Evolutionary conservation across 2,797 vertebrate species (phyloP).

Genomic region (Amphiprion clarkii): DNA sequence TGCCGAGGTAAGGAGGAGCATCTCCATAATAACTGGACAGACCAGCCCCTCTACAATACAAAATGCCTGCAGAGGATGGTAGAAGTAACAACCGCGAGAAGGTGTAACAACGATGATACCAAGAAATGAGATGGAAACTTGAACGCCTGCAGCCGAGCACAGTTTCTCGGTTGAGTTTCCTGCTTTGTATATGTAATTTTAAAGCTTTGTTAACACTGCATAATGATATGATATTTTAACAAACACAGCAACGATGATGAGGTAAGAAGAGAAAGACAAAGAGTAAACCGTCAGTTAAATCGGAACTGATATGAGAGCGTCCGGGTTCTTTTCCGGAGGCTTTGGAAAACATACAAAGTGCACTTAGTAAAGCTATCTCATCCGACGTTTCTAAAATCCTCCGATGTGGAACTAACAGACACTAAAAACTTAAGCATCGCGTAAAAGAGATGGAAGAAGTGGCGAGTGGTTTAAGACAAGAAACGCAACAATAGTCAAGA

Average conservation of each 20-base stretch:
- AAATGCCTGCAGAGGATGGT: conserved; percentile 50
- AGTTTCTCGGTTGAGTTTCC: conserved; percentile 72
- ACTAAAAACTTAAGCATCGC: conserved; percentile 33
- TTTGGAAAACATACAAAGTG: conserved; percentile 85
- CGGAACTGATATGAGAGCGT: conserved; percentile 85
- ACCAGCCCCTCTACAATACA: conserved; percentile 61
- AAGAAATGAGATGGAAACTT: conserved; percentile 74
- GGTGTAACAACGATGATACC: conserved; percentile 51
- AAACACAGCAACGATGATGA: conserved; percentile 67
- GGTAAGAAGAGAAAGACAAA: conserved; percentile 68
- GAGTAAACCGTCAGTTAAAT: conserved; percentile 72
- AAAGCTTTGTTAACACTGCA: conserved; percentile 86
- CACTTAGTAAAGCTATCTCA: conserved; percentile 90
- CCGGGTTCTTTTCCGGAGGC: conserved; percentile 60
- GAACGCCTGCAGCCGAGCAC: conserved; percentile 34
- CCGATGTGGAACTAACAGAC: conserved; percentile 53
- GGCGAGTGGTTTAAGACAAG: conserved; percentile 68
- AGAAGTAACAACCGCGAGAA: conserved; percentile 40
- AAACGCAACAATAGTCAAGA: conserved; percentile 49
- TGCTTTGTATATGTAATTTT: conserved; percentile 70
- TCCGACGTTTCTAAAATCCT: conserved; percentile 66
- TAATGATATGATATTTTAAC: conserved; percentile 80
- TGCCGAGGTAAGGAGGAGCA: conserved; percentile 65
- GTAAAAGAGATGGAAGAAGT: conserved; percentile 43
- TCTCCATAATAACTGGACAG: conserved; percentile 62